Percentiles rank a stretch among this genome's conserved stretches.
Conservation (phyloP, 2,888 invertebrate species). For the Prosapia bicincta region DNA sequence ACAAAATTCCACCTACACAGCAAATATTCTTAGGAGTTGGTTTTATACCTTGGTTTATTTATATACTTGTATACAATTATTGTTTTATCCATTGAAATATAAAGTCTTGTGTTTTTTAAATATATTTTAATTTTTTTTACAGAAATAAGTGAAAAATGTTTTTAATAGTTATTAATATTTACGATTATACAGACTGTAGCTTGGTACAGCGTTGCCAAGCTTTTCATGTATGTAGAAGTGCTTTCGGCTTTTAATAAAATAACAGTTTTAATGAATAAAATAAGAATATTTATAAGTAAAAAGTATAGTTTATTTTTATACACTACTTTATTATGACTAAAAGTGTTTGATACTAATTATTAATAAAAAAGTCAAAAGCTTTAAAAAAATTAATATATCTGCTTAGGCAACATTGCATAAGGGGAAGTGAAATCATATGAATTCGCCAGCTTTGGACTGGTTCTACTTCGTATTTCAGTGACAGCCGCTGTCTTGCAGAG, state of each 20-base stretch:
- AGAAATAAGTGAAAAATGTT: no score
- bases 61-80: no score
- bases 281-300: neutral
- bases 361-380: neutral
- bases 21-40: no score
- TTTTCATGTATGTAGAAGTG: neutral
- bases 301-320: neutral
- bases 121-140: no score
- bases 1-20: no score
- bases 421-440: conserved; percentile 24
- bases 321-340: no score
- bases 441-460: conserved; percentile 23
- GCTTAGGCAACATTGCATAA: conserved; percentile 24
- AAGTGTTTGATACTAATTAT: no score
- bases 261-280: neutral
- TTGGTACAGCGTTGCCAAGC: neutral
- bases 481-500: conserved; percentile 28
- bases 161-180: no score
- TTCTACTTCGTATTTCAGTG: conserved; percentile 31
- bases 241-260: neutral
- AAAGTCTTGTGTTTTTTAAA: no score
- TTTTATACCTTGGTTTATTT: no score
- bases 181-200: neutral
- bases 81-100: no score
- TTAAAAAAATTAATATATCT: neutral